Percentiles rank a stretch among this genome's conserved stretches.
Evolutionary conservation across 1,140 invertebrate species (phyloP).

Genomic region (Centruroides vittatus): DNA sequence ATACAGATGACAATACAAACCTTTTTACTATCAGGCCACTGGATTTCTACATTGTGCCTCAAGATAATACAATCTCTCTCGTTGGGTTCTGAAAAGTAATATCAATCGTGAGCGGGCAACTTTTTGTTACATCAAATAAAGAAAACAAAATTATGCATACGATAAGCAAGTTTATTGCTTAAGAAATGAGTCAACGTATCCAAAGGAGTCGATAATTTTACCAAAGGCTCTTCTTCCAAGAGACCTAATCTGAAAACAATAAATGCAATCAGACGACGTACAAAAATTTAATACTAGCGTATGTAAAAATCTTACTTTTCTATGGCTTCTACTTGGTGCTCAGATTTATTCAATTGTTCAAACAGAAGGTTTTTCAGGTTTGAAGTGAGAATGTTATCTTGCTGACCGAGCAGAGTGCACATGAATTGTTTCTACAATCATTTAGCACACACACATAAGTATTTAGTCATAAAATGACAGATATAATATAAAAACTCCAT

Average conservation of each 20-base stretch:
- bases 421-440: conserved; percentile 58
- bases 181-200: conserved; percentile 81
- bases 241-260: conserved; percentile 49
- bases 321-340: conserved; percentile 49
- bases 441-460: no score
- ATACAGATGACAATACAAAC: conserved; percentile 12
- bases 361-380: conserved; percentile 66
- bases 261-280: neutral
- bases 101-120: no score
- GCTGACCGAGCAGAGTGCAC: conserved; percentile 66
- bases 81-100: conserved; percentile 39
- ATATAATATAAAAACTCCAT: neutral
- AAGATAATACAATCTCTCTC: conserved; percentile 91
- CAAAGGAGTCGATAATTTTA: conserved; percentile 71
- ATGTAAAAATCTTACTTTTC: conserved; percentile 39
- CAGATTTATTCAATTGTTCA: conserved; percentile 53
- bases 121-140: no score
- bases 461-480: no score
- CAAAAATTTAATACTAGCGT: no score
- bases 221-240: conserved; percentile 58
- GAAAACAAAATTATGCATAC: no score
- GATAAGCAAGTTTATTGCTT: no score
- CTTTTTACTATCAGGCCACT: conserved; percentile 68
- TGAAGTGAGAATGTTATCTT: conserved; percentile 83
- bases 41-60: conserved; percentile 80